phyloP scores from a whole-genome alignment of 2,113 vertebrate genomes.

The Myiagra hebetior region DNA sequence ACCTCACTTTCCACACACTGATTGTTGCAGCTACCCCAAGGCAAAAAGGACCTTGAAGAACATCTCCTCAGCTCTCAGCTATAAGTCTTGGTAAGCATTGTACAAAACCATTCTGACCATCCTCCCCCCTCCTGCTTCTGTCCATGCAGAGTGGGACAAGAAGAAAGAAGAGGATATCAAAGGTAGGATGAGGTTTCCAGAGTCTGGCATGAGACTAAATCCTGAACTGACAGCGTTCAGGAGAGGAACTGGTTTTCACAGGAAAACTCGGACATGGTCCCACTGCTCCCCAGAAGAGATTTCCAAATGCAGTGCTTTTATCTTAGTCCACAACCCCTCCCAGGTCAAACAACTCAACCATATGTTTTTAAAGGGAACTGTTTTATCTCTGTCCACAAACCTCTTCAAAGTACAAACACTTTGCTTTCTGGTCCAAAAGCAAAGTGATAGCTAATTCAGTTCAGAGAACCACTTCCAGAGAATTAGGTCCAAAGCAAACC shows the following conservation, averaged over 20 bases:
- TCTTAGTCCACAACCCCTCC: slow-evolving; percentile 9
- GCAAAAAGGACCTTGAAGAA: neutral
- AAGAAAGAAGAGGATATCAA: neutral
- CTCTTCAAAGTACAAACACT: slow-evolving; percentile 29
- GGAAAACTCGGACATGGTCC: neutral
- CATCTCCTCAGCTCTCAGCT: neutral
- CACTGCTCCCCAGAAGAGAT: neutral
- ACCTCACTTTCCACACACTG: neutral
- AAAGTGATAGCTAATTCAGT: neutral
- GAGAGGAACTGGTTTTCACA: neutral
- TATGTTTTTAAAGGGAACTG: slow-evolving; percentile 40
- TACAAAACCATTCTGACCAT: fast-evolving
- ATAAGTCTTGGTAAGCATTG: neutral
- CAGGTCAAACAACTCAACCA: slow-evolving; percentile 4
- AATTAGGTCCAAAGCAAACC: slow-evolving; percentile 23
- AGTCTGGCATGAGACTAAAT: neutral
- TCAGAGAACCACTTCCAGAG: neutral
- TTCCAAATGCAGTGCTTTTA: neutral
- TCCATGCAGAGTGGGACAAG: neutral
- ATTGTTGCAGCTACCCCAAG: neutral
- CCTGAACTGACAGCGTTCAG: neutral
- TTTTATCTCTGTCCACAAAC: slow-evolving; percentile 51
- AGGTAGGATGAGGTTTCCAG: neutral
- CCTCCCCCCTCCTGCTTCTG: neutral
- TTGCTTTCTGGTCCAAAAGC: neutral